These are phyloP conservation scores for Nannobrachium achirus DNA, from an alignment of 2,113 vertebrate species.

Conservation along the genomic window DNA sequence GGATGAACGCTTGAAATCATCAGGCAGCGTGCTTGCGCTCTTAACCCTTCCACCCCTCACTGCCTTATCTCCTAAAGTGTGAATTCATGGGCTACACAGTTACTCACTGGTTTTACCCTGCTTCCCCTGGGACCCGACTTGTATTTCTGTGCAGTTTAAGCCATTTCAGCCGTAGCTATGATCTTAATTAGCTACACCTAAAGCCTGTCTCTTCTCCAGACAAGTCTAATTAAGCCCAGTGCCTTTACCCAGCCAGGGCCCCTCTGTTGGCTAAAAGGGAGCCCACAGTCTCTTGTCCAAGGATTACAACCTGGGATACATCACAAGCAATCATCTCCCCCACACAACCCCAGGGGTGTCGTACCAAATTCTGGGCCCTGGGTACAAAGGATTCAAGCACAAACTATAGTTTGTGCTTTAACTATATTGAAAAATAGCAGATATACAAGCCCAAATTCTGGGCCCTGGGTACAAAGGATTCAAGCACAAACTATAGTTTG, in stretches of 20 bases:
- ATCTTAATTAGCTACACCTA: constrained; percentile 85
- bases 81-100: constrained; percentile 49
- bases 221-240: constrained; percentile 81
- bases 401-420: too few relatives aligned
- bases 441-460: too few relatives aligned
- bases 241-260: constrained; percentile 72
- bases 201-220: constrained; percentile 77
- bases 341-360: too few relatives aligned
- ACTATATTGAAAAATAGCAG: too few relatives aligned
- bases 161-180: constrained; percentile 80
- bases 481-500: too few relatives aligned
- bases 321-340: constrained; percentile 80
- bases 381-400: too few relatives aligned
- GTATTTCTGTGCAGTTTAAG: constrained; percentile 78
- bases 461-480: too few relatives aligned
- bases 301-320: constrained; percentile 83
- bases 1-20: constrained; percentile 29
- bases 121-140: constrained; percentile 72
- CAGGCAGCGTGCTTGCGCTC: constrained; percentile 15
- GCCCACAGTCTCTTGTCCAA: constrained; percentile 76
- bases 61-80: constrained; percentile 40
- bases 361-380: too few relatives aligned
- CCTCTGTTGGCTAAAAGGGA: constrained; percentile 70
- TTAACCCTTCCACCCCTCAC: constrained; percentile 1
- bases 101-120: constrained; percentile 53